Evolutionary conservation across 2,797 vertebrate species (phyloP).

Genomic region (Intellagama lesueurii): DNA sequence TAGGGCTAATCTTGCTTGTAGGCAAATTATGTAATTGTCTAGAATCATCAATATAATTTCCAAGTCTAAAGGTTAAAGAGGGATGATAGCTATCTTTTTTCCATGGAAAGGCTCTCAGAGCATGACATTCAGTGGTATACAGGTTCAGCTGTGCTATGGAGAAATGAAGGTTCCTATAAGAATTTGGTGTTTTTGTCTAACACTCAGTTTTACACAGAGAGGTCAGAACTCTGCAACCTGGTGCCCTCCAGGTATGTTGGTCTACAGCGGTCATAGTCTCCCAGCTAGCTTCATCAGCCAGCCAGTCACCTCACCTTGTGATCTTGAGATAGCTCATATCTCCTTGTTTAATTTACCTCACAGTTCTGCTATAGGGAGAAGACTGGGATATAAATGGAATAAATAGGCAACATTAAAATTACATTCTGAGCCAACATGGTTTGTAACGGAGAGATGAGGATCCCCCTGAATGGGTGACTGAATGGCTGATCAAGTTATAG

Average conservation of each 20-base stretch:
- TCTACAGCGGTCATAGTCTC: not conserved
- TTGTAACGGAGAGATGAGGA: no score
- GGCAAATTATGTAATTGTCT: not conserved
- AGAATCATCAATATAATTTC: not conserved
- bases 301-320: not conserved
- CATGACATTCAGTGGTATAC: not conserved
- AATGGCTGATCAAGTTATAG: no score
- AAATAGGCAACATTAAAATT: not conserved
- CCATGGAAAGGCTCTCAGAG: not conserved
- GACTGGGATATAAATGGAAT: not conserved
- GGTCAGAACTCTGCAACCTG: no score
- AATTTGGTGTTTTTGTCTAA: not conserved
- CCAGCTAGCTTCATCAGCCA: not conserved
- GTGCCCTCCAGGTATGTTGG: slow-evolving; percentile 1
- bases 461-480: no score
- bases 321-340: not conserved
- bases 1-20: not conserved
- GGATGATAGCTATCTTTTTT: not conserved
- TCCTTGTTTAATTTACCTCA: not conserved
- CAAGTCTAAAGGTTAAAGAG: not conserved
- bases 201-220: not conserved
- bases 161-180: not conserved
- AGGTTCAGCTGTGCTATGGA: not conserved
- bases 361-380: not conserved
- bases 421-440: no score